These are phyloP conservation scores for Ectemnius continuus DNA, from an alignment of 2,888 invertebrate species.

Conservation along the genomic window DNA sequence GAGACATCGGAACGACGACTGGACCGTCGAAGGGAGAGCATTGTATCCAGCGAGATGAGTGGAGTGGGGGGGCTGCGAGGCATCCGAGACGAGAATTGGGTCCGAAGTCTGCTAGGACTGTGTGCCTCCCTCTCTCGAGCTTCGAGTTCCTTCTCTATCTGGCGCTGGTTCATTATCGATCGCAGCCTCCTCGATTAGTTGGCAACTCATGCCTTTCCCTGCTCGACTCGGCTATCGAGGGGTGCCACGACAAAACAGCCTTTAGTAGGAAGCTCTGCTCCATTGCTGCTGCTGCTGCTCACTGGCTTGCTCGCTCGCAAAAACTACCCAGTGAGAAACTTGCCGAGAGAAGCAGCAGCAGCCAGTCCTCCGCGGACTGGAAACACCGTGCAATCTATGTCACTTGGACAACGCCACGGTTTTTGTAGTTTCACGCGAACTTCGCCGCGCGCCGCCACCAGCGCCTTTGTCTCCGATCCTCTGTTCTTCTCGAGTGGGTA, in stretches of 20 bases:
- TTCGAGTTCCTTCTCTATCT: no score
- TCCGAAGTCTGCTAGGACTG: no score
- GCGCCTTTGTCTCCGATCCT: not conserved
- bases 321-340: not conserved
- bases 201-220: no score
- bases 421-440: not conserved
- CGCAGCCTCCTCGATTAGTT: no score
- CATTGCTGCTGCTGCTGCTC: no score
- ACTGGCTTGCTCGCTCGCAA: not conserved
- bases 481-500: not conserved
- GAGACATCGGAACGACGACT: no score
- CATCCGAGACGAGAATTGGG: no score
- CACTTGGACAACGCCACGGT: not conserved
- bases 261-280: slow-evolving; percentile 5
- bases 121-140: no score
- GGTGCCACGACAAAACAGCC: slow-evolving; percentile 3
- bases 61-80: no score
- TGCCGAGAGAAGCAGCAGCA: not conserved
- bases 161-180: no score
- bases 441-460: not conserved
- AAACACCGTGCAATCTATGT: slow-evolving; percentile 5
- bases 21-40: no score
- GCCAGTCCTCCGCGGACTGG: not conserved
- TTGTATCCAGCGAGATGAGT: no score
- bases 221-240: not conserved